These are phyloP conservation scores for Xiphophorus maculatus DNA, from an alignment of 2,113 vertebrate genomes.

Conservation along the genomic window DNA sequence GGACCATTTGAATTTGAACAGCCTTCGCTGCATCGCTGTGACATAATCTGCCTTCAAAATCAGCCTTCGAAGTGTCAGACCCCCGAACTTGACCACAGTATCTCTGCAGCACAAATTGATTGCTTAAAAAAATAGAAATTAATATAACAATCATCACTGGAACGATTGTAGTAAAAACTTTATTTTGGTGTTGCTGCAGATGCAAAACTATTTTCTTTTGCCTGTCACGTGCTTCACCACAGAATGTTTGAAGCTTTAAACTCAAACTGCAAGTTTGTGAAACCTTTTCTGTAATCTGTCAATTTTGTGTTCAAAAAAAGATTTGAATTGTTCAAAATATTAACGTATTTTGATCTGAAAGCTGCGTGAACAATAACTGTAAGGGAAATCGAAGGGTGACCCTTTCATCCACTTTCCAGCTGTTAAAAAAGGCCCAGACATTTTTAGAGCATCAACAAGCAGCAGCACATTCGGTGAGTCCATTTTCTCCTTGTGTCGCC, in stretches of 20 bases:
- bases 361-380: neutral
- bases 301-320: neutral
- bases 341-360: neutral
- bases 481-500: conserved; percentile 10
- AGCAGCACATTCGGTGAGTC: neutral
- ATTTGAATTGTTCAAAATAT: neutral
- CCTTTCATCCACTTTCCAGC: neutral
- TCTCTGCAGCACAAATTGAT: neutral
- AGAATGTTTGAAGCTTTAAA: too few relatives aligned
- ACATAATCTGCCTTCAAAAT: too few relatives aligned
- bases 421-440: neutral
- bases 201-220: too few relatives aligned
- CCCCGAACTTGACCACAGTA: too few relatives aligned
- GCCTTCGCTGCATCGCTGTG: too few relatives aligned
- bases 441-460: neutral
- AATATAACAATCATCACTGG: too few relatives aligned
- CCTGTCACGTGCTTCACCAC: too few relatives aligned
- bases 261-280: neutral
- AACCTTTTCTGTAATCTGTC: neutral
- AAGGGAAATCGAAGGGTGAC: neutral
- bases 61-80: too few relatives aligned
- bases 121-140: neutral
- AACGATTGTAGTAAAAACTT: too few relatives aligned
- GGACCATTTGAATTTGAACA: too few relatives aligned
- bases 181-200: too few relatives aligned